Evolutionary conservation across 1,140 invertebrate species (phyloP).

Genomic region (Thaumatotibia leucotreta): DNA sequence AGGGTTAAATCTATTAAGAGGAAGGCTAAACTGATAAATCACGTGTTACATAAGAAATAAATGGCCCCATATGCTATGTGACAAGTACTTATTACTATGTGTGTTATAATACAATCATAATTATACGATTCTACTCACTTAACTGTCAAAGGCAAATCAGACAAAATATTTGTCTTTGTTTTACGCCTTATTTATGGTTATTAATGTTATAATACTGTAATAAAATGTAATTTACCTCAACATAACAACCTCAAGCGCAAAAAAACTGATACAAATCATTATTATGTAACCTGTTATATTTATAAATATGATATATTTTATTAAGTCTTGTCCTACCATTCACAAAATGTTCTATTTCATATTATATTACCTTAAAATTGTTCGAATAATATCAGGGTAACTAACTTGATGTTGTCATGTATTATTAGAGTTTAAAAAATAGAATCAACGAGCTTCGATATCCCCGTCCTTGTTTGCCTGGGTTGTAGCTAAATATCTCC

Average conservation of each 20-base stretch:
- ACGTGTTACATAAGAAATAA: too few relatives aligned
- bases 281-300: not conserved
- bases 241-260: not conserved
- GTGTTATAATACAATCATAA: too few relatives aligned
- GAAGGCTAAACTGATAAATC: too few relatives aligned
- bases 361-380: not conserved
- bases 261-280: not conserved
- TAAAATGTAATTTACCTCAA: too few relatives aligned
- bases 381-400: not conserved
- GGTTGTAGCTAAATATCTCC: not conserved
- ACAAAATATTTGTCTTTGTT: too few relatives aligned
- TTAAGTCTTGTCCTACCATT: not conserved
- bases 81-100: too few relatives aligned
- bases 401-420: not conserved
- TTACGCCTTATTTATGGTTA: too few relatives aligned
- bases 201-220: too few relatives aligned
- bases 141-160: too few relatives aligned
- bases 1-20: too few relatives aligned
- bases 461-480: constrained; percentile 6
- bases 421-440: not conserved
- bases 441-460: not conserved
- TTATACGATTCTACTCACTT: too few relatives aligned
- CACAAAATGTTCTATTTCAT: not conserved
- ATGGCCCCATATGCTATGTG: too few relatives aligned
- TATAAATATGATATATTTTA: not conserved